Conservation (phyloP, 2,888 invertebrate genomes). For the Augochlorella aurata region DNA sequence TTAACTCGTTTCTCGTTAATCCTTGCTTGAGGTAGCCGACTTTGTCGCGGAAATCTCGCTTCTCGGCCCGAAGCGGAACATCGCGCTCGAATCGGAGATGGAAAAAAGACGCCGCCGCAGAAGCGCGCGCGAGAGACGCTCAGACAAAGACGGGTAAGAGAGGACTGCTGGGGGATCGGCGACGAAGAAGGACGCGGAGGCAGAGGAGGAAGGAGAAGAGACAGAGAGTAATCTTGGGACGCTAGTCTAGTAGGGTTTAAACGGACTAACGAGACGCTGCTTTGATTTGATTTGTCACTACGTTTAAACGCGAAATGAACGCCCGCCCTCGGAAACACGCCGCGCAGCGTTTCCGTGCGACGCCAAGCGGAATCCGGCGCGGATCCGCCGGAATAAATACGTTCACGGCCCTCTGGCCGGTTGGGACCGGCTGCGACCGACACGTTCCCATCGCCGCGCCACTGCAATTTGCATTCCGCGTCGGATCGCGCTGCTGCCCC, state of each 20-base stretch:
- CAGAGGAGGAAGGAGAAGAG: slow-evolving; percentile 10
- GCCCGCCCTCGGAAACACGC: slow-evolving; percentile 57
- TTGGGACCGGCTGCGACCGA: slow-evolving; percentile 26
- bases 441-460: slow-evolving; percentile 36
- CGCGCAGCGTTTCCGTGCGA: slow-evolving; percentile 54
- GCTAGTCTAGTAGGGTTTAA: slow-evolving; percentile 57
- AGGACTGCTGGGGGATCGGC: background rate
- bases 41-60: slow-evolving; percentile 31
- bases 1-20: slow-evolving; percentile 37
- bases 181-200: background rate
- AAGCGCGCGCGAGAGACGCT: too few species aligned
- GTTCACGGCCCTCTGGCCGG: slow-evolving; percentile 16
- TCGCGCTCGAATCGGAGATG: slow-evolving; percentile 6
- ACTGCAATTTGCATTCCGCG: slow-evolving; percentile 65
- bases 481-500: slow-evolving; percentile 54
- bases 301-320: slow-evolving; percentile 70
- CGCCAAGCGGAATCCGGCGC: slow-evolving; percentile 57
- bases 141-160: background rate
- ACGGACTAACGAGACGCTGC: slow-evolving; percentile 72
- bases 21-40: slow-evolving; percentile 55
- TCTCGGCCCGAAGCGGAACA: slow-evolving; percentile 6
- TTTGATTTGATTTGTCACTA: slow-evolving; percentile 76
- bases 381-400: slow-evolving; percentile 64
- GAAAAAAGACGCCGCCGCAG: background rate
- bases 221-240: slow-evolving; percentile 51